Conservation (phyloP, 1,140 invertebrate genomes). For the Microplitis mediator region DNA sequence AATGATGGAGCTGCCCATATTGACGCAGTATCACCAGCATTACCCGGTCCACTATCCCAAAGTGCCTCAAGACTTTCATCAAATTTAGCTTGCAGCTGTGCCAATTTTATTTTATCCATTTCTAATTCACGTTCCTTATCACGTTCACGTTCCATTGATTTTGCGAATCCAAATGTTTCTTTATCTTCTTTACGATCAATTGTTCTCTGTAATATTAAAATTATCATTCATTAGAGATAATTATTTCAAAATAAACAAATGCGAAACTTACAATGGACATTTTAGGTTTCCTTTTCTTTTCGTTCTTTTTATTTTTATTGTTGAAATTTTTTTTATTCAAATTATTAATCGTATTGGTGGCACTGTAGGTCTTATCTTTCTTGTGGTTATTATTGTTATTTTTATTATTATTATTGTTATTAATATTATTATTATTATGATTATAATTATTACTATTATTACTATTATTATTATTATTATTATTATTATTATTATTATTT, state of each 20-base stretch:
- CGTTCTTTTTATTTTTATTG: background rate
- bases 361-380: constrained; percentile 29
- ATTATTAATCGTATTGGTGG: constrained; percentile 16
- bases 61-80: constrained; percentile 70
- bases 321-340: constrained; percentile 1
- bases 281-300: background rate
- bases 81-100: constrained; percentile 71
- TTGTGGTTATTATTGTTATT: constrained; percentile 5
- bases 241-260: too few relatives aligned
- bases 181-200: constrained; percentile 44
- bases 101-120: constrained; percentile 65
- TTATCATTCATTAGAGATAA: too few relatives aligned
- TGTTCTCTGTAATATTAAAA: background rate
- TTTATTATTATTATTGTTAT: background rate
- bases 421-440: constrained; percentile 16
- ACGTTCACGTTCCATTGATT: constrained; percentile 55
- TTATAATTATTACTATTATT: background rate
- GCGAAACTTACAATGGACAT: background rate
- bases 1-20: constrained; percentile 60
- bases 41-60: constrained; percentile 62
- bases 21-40: constrained; percentile 52
- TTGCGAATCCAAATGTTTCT: constrained; percentile 52
- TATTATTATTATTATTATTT: constrained; percentile 31
- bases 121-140: constrained; percentile 53
- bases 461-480: constrained; percentile 13